A percentile compares a stretch with the other conserved stretches of the same genome.
These are phyloP conservation scores for Centropus bengalensis DNA, from an alignment of 2,113 vertebrate genomes.

Conservation along the genomic window DNA sequence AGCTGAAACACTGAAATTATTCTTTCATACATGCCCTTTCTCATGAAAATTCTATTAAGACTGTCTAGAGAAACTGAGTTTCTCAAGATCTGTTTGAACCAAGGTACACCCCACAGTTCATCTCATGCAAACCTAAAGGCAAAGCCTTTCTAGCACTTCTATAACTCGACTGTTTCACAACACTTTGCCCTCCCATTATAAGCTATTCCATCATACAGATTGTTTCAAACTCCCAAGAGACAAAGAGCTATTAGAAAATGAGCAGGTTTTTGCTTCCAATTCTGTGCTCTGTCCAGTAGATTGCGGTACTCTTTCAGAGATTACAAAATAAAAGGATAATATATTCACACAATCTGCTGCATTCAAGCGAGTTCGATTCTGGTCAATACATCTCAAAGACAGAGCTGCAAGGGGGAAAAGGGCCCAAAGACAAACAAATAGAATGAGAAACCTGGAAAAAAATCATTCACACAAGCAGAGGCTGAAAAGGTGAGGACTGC, in stretches of 20 bases:
- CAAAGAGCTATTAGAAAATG: constrained; percentile 56
- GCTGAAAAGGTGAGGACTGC: background rate
- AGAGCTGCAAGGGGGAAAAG: background rate
- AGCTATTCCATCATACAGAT: constrained; percentile 42
- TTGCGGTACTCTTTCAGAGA: constrained; percentile 34
- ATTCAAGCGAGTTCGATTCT: background rate
- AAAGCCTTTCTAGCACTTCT: constrained; percentile 56
- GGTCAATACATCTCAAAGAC: constrained; percentile 39
- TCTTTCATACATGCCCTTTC: background rate
- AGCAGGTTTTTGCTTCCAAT: constrained; percentile 42
- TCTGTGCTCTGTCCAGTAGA: constrained; percentile 47
- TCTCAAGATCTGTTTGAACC: background rate
- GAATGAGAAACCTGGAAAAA: constrained; percentile 27
- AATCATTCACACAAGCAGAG: background rate
- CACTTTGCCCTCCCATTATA: constrained; percentile 46
- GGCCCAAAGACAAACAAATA: constrained; percentile 13
- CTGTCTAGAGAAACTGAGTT: background rate
- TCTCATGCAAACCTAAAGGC: constrained; percentile 26
- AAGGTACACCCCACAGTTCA: background rate
- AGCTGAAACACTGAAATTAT: background rate
- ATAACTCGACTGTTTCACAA: constrained; percentile 46
- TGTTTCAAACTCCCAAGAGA: constrained; percentile 60
- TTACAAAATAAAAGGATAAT: constrained; percentile 60
- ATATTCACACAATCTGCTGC: constrained; percentile 44
- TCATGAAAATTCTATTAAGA: constrained; percentile 3